Evolutionary conservation across 2,888 invertebrate genomes (phyloP).

Genomic region (Xanthia togata): DNA sequence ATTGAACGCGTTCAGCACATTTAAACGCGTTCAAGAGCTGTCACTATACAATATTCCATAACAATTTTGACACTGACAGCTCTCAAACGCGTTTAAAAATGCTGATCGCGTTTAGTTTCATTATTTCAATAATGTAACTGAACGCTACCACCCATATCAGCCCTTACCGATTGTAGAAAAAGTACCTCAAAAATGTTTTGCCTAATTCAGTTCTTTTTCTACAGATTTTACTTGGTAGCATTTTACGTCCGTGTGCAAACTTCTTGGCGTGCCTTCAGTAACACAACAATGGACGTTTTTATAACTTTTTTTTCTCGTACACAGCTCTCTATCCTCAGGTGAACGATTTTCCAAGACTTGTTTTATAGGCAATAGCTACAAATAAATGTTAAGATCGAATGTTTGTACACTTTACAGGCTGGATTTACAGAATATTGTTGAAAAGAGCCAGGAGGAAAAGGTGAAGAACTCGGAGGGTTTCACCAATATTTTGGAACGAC

Average conservation of each 20-base stretch:
- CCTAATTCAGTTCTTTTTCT: not conserved
- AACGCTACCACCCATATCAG: no score
- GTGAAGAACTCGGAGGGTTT: conserved; percentile 33
- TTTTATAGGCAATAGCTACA: conserved; percentile 27
- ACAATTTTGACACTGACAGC: no score
- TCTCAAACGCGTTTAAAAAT: no score
- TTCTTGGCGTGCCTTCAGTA: conserved; percentile 76
- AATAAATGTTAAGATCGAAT: conserved; percentile 34
- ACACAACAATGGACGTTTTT: conserved; percentile 77
- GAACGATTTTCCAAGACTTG: conserved; percentile 49
- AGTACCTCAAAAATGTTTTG: not conserved
- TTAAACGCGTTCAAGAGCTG: no score
- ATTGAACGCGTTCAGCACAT: no score
- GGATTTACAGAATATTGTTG: conserved; percentile 70
- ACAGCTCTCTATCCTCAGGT: conserved; percentile 80
- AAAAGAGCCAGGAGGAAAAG: conserved; percentile 65
- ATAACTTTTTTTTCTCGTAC: conserved; percentile 75
- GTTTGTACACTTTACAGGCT: conserved; percentile 63
- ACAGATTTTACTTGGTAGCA: conserved; percentile 70
- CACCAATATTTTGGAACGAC: conserved; percentile 21
- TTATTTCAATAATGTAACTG: no score
- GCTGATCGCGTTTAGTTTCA: no score
- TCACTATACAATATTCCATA: no score
- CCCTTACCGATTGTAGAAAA: not conserved
- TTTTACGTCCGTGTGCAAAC: conserved; percentile 78